Conservation (phyloP, 2,113 vertebrate species). For the Tiliqua scincoides region DNA sequence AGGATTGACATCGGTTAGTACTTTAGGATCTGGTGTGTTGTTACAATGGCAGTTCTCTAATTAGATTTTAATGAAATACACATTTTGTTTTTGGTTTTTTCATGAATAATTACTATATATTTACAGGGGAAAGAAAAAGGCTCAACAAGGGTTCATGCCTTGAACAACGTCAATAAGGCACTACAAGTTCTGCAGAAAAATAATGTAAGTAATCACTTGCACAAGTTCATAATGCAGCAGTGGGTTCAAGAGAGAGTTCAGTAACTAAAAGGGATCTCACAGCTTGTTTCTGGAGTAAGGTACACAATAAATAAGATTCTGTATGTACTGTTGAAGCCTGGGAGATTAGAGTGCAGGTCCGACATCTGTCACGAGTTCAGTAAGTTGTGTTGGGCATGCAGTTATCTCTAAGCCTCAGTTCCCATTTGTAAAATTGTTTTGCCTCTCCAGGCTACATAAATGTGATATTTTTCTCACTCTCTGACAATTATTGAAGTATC, state of each 20-base stretch:
- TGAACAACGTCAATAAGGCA: slow-evolving; percentile 99
- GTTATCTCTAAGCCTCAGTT: not conserved
- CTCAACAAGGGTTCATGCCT: slow-evolving; percentile 93
- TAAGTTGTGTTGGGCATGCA: not conserved
- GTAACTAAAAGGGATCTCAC: not conserved
- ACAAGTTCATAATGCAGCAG: not conserved
- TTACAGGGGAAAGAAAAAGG: slow-evolving; percentile 94
- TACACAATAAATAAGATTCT: not conserved
- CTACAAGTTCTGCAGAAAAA: slow-evolving; percentile 95
- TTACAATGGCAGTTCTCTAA: not conserved
- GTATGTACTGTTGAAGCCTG: not conserved
- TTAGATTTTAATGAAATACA: not conserved
- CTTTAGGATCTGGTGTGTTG: not conserved
- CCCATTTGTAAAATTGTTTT: not conserved
- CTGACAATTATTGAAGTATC: not conserved
- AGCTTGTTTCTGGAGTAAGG: not conserved
- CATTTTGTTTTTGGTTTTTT: not conserved
- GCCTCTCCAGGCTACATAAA: not conserved
- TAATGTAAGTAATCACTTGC: slow-evolving; percentile 85
- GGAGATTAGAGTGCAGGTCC: not conserved
- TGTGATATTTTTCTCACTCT: not conserved
- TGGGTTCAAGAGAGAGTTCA: not conserved
- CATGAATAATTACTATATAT: slow-evolving; percentile 49
- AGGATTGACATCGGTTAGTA: not conserved
- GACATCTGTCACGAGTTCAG: not conserved